Conservation (phyloP, 2,113 vertebrate species). For the Poicephalus gulielmi region DNA sequence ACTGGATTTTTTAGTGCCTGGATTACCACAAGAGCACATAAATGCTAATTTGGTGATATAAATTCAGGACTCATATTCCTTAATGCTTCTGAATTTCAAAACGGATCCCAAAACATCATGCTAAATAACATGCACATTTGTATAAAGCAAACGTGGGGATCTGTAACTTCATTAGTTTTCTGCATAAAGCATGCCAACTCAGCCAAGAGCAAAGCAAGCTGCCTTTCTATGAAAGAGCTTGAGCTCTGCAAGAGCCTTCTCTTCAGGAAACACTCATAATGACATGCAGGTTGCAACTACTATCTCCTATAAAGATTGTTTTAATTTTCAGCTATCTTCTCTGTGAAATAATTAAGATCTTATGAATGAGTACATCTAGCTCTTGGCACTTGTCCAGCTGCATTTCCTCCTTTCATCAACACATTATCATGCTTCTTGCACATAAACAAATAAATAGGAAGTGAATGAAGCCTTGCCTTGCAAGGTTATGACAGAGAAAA, state of each 20-base stretch:
- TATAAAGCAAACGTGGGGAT: not conserved
- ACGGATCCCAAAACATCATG: not conserved
- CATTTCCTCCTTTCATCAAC: not conserved
- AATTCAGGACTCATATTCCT: not conserved
- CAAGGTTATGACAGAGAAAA: not conserved
- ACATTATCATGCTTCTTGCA: not conserved
- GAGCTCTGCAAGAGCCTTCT: not conserved
- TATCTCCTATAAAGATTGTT: not conserved
- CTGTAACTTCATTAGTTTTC: not conserved
- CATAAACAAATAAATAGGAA: not conserved
- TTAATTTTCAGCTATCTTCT: not conserved
- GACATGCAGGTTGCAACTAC: not conserved
- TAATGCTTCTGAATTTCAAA: slow-evolving; percentile 1
- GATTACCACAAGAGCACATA: not conserved
- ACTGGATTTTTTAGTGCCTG: not conserved
- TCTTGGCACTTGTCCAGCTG: not conserved
- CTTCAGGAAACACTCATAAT: not conserved
- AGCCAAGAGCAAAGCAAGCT: not conserved
- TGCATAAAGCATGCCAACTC: not conserved
- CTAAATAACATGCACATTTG: not conserved
- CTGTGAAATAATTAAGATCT: not conserved
- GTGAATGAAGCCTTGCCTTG: not conserved
- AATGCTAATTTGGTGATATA: not conserved
- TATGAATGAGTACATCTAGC: not conserved
- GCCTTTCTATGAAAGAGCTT: not conserved